Base-by-base conservation (phyloP, 2,888 invertebrate genomes). In the Cacoxenus indagator region DNA sequence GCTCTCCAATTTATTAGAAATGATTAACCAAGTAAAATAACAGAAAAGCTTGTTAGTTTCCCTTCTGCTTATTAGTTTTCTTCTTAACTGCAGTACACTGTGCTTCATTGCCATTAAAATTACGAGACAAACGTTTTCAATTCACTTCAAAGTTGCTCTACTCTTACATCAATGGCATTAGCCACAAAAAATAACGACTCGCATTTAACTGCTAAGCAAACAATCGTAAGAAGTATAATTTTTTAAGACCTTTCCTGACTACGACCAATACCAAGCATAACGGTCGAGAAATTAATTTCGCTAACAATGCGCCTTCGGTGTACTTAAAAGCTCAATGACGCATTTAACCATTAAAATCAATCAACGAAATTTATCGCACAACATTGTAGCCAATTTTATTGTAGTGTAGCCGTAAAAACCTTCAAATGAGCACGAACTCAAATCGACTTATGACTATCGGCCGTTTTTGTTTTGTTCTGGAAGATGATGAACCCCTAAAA, bases 271-370 rank as follows among this genome's bases (percentile, higher is more conserved):
- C 54, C 8, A 24, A 11, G 81, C 67, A 74, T 77, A 81, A 73
- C 70, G 78, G 73, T 73, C 65, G 81, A 59, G 68, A 83, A 82
- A 82, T 84, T 84, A 82, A 82, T 82, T 82, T 82, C 75, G 78
- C 81, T 82, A 82, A 84, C 84, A 84, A 82, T 81, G 31, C 29
- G 22, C 51, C 19, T 9, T 51, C 22, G 19, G 31, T 31, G 59
- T 59, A 76, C 82, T 81, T 73, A 75, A 78, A 75, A 75, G 80
- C 82, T 76, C 85, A 85, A 84, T 85, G 85, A 78, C 77, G 83
- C 84, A 84, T 81, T 82, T 81, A 78, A 81, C 78, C 84, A 85
- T 85, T 85, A 85, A 85, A 85, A 85, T 85, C 84, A 85, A 85
- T 85, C 84, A 84, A 84, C 81, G 77, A 82, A 77, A 84, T 84